Conservation (phyloP, 2,888 invertebrate species). For the Thumatha senex region DNA sequence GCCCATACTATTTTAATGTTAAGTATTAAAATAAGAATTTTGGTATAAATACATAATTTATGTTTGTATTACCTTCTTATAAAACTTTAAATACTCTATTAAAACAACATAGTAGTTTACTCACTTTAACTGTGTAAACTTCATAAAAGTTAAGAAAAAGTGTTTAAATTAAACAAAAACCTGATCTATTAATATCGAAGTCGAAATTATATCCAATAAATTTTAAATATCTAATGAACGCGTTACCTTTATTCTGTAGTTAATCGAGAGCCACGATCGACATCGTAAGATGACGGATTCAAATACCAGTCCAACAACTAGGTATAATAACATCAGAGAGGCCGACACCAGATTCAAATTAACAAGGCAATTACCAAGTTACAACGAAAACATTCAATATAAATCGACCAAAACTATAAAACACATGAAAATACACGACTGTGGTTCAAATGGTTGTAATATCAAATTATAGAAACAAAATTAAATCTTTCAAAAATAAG, state of each 20-base stretch:
- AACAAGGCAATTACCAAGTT: constrained; percentile 77
- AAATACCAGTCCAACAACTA: constrained; percentile 66
- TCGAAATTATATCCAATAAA: constrained; percentile 60
- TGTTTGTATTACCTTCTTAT: too few species aligned
- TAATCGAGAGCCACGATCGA: constrained; percentile 56
- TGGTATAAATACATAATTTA: too few species aligned
- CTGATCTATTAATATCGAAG: constrained; percentile 41
- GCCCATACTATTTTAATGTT: too few species aligned
- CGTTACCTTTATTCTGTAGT: constrained; percentile 62
- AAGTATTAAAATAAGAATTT: too few species aligned
- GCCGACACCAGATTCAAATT: constrained; percentile 70
- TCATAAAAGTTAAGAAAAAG: constrained; percentile 35
- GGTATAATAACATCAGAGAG: constrained; percentile 65
- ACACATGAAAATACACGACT: constrained; percentile 53
- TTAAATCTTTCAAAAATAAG: neutral
- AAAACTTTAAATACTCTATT: too few species aligned
- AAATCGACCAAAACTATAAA: constrained; percentile 57
- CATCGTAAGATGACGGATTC: constrained; percentile 61
- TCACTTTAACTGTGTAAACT: too few species aligned
- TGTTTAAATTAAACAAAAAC: constrained; percentile 56
- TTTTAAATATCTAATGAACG: constrained; percentile 66
- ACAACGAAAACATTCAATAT: constrained; percentile 59
- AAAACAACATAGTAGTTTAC: too few species aligned
- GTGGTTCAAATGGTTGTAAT: constrained; percentile 28
- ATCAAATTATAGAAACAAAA: neutral